phyloP scores from a whole-genome alignment of 1,140 invertebrate genomes.

The Tetraneura akinire region DNA sequence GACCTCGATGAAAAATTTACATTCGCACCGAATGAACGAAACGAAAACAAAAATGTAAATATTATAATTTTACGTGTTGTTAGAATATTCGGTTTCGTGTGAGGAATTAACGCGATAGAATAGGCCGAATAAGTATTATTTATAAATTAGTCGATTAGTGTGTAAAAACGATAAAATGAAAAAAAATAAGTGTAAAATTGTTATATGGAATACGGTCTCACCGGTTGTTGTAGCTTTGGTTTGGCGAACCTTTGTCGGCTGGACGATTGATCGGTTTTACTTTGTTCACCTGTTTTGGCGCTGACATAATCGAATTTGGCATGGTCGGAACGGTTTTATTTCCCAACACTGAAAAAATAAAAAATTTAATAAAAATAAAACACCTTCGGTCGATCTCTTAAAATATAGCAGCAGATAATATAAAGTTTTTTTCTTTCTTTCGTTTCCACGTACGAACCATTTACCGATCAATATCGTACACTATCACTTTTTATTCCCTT shows the following conservation, averaged over 20 bases:
- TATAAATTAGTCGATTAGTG: constrained; percentile 19
- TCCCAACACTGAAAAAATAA: constrained; percentile 35
- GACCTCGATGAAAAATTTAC: constrained; percentile 62
- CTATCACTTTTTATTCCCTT: background rate
- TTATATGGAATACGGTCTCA: background rate
- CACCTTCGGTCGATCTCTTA: background rate
- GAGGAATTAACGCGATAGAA: constrained; percentile 29
- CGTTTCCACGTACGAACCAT: too few relatives aligned
- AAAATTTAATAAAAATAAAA: background rate
- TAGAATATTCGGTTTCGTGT: background rate
- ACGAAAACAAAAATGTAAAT: too few relatives aligned
- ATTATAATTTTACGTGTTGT: background rate
- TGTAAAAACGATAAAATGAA: background rate
- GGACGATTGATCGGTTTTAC: constrained; percentile 43
- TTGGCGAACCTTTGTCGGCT: constrained; percentile 39
- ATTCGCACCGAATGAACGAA: constrained; percentile 64
- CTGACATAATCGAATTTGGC: constrained; percentile 39
- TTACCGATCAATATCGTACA: too few relatives aligned
- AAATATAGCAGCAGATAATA: background rate
- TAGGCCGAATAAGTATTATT: background rate
- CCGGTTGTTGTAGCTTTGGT: constrained; percentile 27
- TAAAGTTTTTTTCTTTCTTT: too few relatives aligned
- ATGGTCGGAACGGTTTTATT: constrained; percentile 20
- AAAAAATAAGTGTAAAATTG: background rate
- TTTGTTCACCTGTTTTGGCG: constrained; percentile 41